These are phyloP conservation scores for Papilio machaon DNA, from an alignment of 1,140 invertebrate species.

Conservation along the genomic window DNA sequence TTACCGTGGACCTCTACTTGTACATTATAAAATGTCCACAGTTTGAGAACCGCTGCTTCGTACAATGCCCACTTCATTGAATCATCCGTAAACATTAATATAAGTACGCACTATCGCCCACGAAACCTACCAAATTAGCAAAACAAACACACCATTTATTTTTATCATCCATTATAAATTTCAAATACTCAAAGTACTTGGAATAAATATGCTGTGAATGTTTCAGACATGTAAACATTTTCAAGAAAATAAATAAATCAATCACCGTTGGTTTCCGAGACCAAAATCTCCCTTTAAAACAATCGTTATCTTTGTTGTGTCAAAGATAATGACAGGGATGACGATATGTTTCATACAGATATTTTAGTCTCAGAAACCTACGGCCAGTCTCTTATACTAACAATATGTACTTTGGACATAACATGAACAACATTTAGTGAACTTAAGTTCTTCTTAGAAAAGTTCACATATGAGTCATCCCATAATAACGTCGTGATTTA, in stretches of 20 bases:
- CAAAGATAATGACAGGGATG: no score
- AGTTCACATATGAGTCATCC: no score
- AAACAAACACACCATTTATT: conserved; percentile 34
- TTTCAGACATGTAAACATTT: background rate
- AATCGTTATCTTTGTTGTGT: no score
- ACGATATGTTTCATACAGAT: no score
- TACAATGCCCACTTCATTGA: conserved; percentile 24
- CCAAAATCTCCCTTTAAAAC: no score
- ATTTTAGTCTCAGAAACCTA: no score
- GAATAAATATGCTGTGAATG: background rate
- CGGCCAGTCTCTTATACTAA: no score
- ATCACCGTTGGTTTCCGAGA: background rate
- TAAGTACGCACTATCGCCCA: conserved; percentile 32
- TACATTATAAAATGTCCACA: background rate
- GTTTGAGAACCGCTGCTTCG: conserved; percentile 9
- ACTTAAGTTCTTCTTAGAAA: no score
- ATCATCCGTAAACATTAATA: conserved; percentile 29
- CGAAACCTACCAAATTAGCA: conserved; percentile 28
- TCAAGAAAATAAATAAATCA: background rate
- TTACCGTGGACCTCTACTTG: no score
- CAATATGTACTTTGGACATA: no score
- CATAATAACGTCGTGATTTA: no score
- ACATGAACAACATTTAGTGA: no score
- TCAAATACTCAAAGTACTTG: background rate
- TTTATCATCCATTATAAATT: conserved; percentile 13